These are phyloP conservation scores for Remorina albescens DNA, from an alignment of 2,797 vertebrate species.

Conservation along the genomic window DNA sequence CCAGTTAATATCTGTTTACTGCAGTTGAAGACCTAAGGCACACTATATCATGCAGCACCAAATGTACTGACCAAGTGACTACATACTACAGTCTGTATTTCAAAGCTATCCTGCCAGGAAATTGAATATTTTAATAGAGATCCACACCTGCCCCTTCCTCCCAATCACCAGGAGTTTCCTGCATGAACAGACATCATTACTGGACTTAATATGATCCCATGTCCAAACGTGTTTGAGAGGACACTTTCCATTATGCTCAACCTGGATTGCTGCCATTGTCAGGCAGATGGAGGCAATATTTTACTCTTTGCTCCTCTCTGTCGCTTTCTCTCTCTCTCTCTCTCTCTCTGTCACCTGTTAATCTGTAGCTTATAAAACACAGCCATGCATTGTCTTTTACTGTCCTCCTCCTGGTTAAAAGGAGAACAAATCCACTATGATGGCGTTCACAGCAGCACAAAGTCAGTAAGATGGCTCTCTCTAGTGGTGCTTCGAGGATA, in stretches of 20 bases:
- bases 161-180: neutral
- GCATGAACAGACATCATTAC: neutral
- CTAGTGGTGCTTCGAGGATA: constrained; percentile 34
- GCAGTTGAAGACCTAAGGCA: constrained; percentile 16
- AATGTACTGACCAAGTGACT: constrained; percentile 1
- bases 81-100: neutral
- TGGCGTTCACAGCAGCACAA: neutral
- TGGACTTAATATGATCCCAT: neutral
- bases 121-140: constrained; percentile 12
- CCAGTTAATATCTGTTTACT: constrained; percentile 19
- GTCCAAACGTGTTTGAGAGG: neutral
- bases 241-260: constrained; percentile 17
- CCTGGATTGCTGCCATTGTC: neutral
- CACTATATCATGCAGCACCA: neutral
- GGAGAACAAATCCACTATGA: neutral
- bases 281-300: neutral
- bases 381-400: constrained; percentile 1
- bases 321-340: constrained; percentile 9
- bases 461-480: constrained; percentile 25
- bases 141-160: neutral
- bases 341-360: constrained; percentile 43
- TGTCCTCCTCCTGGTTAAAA: constrained; percentile 49
- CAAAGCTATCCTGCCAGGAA: neutral
- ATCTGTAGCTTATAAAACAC: neutral
- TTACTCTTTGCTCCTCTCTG: constrained; percentile 8